phyloP scores from a whole-genome alignment of 1,140 invertebrate genomes.

The Magallana ariakensis region DNA sequence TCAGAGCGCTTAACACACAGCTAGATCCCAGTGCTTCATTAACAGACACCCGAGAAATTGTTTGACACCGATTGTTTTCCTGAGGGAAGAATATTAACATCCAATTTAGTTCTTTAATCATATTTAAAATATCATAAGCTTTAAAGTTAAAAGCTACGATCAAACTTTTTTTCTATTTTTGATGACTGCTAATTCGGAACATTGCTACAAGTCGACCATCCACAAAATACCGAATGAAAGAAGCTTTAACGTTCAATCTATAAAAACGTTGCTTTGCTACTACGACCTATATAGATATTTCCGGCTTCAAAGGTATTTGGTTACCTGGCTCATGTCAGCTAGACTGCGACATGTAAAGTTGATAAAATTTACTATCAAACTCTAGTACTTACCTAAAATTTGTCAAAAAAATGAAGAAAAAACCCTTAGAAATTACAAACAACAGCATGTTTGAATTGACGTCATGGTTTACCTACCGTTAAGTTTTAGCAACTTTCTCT shows the following conservation, averaged over 20 bases:
- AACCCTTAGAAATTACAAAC: too few species aligned
- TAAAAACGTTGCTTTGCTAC: too few species aligned
- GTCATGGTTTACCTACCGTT: too few species aligned
- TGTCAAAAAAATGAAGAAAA: too few species aligned
- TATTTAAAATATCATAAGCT: slow-evolving; percentile 38
- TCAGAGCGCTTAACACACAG: neutral
- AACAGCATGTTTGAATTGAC: too few species aligned
- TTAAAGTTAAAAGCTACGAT: slow-evolving; percentile 8
- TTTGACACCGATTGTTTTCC: neutral
- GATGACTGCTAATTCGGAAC: slow-evolving; percentile 33
- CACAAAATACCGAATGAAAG: neutral
- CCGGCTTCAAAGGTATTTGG: neutral
- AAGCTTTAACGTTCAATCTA: neutral
- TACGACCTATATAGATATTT: neutral
- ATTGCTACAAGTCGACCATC: slow-evolving; percentile 2
- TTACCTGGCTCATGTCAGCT: neutral
- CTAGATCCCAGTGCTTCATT: neutral
- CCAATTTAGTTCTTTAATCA: slow-evolving; percentile 12
- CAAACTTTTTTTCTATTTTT: slow-evolving; percentile 5
- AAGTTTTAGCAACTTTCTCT: too few species aligned
- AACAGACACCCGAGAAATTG: slow-evolving; percentile 18
- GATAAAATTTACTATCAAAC: too few species aligned
- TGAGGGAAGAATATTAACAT: neutral
- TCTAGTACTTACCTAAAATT: too few species aligned
- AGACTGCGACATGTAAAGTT: too few species aligned